Conservation (phyloP, 2,113 vertebrate genomes). For the Actenoides lindsayi region DNA sequence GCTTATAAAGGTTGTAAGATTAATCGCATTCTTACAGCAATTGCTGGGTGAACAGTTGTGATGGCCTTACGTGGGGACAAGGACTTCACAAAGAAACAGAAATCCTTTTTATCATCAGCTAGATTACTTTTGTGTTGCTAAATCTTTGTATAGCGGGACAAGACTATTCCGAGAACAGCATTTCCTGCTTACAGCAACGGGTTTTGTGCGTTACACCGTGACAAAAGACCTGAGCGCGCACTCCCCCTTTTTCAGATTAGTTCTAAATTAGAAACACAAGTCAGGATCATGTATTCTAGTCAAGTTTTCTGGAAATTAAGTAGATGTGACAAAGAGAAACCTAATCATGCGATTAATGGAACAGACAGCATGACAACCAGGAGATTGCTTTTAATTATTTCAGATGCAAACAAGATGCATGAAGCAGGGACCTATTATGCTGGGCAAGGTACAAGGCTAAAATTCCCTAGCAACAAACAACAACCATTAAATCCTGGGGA, state of each 20-base stretch:
- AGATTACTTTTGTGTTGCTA: background rate
- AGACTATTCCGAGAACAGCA: background rate
- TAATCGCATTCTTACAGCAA: background rate
- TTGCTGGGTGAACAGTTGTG: background rate
- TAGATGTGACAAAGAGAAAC: background rate
- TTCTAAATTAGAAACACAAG: background rate
- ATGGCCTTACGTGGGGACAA: fast-evolving
- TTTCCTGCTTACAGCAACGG: background rate
- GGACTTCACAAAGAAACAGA: background rate
- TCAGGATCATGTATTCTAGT: background rate
- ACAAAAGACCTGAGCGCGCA: background rate
- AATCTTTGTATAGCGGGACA: background rate
- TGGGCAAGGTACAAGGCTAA: background rate
- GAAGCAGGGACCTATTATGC: background rate
- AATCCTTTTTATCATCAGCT: background rate
- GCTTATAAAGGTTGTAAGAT: background rate
- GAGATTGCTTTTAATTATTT: background rate
- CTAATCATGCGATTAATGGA: background rate
- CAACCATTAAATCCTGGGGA: background rate
- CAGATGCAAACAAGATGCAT: background rate
- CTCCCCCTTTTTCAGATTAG: background rate
- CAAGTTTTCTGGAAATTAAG: background rate
- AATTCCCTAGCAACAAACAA: constrained; percentile 22
- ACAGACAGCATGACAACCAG: background rate
- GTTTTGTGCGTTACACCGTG: background rate